Percentiles rank a stretch among this genome's conserved stretches.
Conservation (phyloP, 1,140 invertebrate genomes). For the Bombus soroeensis region DNA sequence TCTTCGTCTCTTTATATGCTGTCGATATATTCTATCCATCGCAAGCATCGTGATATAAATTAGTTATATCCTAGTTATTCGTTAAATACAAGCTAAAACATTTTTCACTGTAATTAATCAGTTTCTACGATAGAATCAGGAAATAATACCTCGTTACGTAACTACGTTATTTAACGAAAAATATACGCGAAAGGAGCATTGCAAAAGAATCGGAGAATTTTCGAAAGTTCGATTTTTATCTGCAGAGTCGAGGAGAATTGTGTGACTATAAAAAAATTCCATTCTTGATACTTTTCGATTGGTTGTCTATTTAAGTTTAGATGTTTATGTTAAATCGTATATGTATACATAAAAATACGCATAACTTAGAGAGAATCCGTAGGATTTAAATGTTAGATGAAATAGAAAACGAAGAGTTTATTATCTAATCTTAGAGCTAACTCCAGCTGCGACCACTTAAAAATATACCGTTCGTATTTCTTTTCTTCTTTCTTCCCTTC, state of each 20-base stretch:
- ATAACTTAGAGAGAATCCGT: conserved; percentile 3
- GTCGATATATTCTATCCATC: background rate
- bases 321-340: too few species aligned
- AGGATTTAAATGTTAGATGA: conserved; percentile 30
- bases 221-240: conserved; percentile 36
- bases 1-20: background rate
- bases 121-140: background rate
- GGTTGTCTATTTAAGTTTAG: too few species aligned
- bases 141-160: background rate
- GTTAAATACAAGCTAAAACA: background rate
- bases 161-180: conserved; percentile 3
- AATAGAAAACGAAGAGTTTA: conserved; percentile 27
- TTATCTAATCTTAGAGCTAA: conserved; percentile 66
- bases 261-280: too few species aligned
- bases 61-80: background rate
- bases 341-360: too few species aligned
- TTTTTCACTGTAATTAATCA: background rate
- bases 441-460: conserved; percentile 64
- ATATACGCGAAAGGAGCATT: background rate
- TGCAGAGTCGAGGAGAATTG: background rate
- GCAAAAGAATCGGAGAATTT: conserved; percentile 19
- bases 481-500: conserved; percentile 9
- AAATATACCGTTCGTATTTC: conserved; percentile 55
- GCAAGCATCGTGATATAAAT: background rate
- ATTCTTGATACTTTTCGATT: background rate